A percentile compares a stretch with the other conserved stretches of the same genome.
phyloP scores from a whole-genome alignment of 2,797 vertebrate genomes.

The Enteromius argenteus region DNA sequence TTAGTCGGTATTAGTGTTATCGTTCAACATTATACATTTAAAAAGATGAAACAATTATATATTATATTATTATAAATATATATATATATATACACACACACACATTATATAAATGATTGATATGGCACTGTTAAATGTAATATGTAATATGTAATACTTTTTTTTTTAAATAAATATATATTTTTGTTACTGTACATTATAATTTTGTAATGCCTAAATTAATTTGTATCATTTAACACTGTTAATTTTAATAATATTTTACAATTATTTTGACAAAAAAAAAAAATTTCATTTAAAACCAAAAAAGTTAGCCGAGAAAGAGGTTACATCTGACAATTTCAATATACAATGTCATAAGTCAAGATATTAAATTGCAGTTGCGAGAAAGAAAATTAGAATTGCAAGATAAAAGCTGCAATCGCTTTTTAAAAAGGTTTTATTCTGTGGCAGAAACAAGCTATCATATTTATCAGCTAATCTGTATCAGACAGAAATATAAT shows the following conservation, averaged over 20 bases:
- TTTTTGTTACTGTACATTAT: not conserved
- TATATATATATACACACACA: not conserved
- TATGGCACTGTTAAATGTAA: not conserved
- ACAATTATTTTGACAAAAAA: not conserved
- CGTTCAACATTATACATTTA: not conserved
- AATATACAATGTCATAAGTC: not conserved
- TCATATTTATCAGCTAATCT: not conserved
- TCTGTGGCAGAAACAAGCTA: not conserved
- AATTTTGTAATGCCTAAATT: not conserved
- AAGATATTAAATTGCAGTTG: not conserved
- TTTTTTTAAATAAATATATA: not conserved
- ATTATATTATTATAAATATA: not conserved
- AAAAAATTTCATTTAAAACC: not conserved
- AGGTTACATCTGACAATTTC: not conserved
- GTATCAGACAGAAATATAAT: not conserved
- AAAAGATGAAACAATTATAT: no score
- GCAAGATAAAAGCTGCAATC: not conserved
- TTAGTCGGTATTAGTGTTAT: not conserved
- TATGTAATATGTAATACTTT: not conserved
- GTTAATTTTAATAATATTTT: not conserved
- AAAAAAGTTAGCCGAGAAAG: not conserved
- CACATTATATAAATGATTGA: not conserved
- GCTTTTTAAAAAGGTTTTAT: not conserved
- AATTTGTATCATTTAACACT: not conserved
- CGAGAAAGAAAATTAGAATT: not conserved